phyloP scores from a whole-genome alignment of 2,797 vertebrate genomes.

The Trachurus trachurus region DNA sequence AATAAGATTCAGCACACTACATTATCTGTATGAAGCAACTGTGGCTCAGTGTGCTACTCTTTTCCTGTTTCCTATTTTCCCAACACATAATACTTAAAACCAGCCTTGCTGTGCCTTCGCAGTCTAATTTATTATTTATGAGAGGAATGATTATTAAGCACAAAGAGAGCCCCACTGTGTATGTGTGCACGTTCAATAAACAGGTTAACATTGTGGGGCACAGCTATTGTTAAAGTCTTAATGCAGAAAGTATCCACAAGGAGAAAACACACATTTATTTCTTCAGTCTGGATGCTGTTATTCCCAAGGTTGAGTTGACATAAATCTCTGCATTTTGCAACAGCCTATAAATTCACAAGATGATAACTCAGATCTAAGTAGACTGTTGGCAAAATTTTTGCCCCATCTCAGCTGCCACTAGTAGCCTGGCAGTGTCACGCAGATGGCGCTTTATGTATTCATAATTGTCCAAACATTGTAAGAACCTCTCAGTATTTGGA shows the following conservation, averaged over 20 bases:
- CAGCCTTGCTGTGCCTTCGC: conserved; percentile 9
- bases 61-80: not conserved
- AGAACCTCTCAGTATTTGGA: conserved; percentile 81
- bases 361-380: conserved; percentile 76
- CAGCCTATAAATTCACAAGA: conserved; percentile 65
- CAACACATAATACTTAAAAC: conserved; percentile 24
- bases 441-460: conserved; percentile 84
- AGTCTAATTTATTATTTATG: conserved; percentile 57
- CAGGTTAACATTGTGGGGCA: conserved; percentile 18
- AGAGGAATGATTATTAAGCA: conserved; percentile 43
- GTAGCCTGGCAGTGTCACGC: conserved; percentile 72
- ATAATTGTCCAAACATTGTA: conserved; percentile 84
- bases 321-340: conserved; percentile 61
- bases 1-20: conserved; percentile 14
- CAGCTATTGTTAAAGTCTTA: conserved; percentile 30
- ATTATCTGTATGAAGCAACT: conserved; percentile 16
- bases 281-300: conserved; percentile 21
- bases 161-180: conserved; percentile 37
- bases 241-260: not conserved
- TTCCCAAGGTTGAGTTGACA: conserved; percentile 43
- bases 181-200: conserved; percentile 40
- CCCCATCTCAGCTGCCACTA: conserved; percentile 75
- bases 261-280: conserved; percentile 36
- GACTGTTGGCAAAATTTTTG: conserved; percentile 74
- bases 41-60: not conserved